Evolutionary conservation across 2,888 invertebrate species (phyloP).

Genomic region (Malthinus flaveolus): DNA sequence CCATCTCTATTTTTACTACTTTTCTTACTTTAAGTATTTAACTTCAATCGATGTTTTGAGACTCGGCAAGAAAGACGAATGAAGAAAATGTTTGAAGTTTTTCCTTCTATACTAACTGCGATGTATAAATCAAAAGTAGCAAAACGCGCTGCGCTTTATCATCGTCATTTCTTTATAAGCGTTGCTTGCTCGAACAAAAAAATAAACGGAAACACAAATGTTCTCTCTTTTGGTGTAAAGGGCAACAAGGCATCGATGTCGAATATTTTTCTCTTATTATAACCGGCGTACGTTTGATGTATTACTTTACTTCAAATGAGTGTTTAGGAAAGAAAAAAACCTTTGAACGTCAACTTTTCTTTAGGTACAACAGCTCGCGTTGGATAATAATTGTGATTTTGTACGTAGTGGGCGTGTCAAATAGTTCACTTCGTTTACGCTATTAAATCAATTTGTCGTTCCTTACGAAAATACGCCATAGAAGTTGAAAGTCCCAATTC

Average conservation of each 20-base stretch:
- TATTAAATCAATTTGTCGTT: too few species aligned
- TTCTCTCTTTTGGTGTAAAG: conserved; percentile 7
- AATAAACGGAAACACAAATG: conserved; percentile 21
- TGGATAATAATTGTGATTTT: too few species aligned
- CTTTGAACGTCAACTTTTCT: too few species aligned
- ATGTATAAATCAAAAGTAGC: conserved; percentile 30
- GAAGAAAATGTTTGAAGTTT: conserved; percentile 26
- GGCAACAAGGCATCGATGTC: conserved; percentile 25
- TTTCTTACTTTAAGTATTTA: conserved; percentile 8
- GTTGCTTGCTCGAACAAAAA: conserved; percentile 25
- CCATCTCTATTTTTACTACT: background rate
- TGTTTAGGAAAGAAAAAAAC: too few species aligned
- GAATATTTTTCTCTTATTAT: conserved; percentile 26
- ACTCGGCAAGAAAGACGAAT: conserved; percentile 7
- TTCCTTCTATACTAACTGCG: conserved; percentile 19
- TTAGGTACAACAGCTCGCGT: too few species aligned
- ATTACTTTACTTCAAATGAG: conserved; percentile 16
- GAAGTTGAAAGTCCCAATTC: too few species aligned
- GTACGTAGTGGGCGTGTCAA: too few species aligned
- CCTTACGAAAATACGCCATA: too few species aligned
- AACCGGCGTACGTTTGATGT: conserved; percentile 26
- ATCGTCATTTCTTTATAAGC: conserved; percentile 31
- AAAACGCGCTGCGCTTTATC: conserved; percentile 28
- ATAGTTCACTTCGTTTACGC: too few species aligned
- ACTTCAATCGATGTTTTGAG: conserved; percentile 8